phyloP scores from a whole-genome alignment of 2,888 invertebrate species.

The Baccha elongata region DNA sequence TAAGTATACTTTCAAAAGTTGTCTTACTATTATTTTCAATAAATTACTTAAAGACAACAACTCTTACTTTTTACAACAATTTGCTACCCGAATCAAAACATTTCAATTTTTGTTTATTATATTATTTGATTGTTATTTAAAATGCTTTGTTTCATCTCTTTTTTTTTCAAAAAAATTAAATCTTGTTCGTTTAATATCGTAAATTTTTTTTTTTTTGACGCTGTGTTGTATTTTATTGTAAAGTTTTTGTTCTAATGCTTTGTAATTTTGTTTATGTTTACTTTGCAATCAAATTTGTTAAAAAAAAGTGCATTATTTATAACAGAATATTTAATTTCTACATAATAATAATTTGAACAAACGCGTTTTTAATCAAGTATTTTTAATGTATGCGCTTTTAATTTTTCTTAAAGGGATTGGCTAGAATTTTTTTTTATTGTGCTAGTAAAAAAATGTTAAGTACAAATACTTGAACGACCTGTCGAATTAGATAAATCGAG shows the following conservation, averaged over 20 bases:
- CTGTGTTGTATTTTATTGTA: background rate
- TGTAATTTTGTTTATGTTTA: too few species aligned
- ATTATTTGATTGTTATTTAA: background rate
- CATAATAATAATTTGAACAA: too few species aligned
- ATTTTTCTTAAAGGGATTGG: constrained; percentile 21
- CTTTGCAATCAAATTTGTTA: too few species aligned
- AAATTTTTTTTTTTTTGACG: background rate
- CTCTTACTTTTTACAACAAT: constrained; percentile 47
- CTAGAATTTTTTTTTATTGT: too few species aligned
- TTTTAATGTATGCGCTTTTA: too few species aligned
- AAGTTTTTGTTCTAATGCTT: background rate
- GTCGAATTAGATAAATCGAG: background rate
- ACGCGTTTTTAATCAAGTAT: too few species aligned
- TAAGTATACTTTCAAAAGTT: constrained; percentile 43
- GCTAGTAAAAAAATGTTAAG: too few species aligned
- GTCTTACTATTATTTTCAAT: constrained; percentile 26
- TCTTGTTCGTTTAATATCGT: background rate
- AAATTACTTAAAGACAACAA: constrained; percentile 5
- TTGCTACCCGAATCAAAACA: constrained; percentile 41
- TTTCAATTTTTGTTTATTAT: constrained; percentile 19
- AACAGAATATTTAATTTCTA: background rate
- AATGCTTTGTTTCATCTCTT: background rate
- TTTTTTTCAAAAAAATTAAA: background rate
- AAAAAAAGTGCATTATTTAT: too few species aligned
- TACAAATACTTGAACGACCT: too few species aligned